Conservation (phyloP, 2,113 vertebrate genomes). For the Sceloporus undulatus region DNA sequence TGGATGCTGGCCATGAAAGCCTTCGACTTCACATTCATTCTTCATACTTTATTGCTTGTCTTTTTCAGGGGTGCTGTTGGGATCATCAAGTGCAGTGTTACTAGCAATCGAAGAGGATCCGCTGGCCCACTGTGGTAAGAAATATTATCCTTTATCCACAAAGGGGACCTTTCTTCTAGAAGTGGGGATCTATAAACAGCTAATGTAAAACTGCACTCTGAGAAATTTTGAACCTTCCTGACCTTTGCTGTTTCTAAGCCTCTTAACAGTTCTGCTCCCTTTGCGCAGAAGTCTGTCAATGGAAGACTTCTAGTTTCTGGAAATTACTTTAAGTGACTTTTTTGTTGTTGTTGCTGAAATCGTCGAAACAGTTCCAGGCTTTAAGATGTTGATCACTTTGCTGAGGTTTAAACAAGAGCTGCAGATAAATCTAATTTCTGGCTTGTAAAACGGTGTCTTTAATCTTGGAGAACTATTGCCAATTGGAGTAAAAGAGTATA, state of each 20-base stretch:
- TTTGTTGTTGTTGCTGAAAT: slow-evolving; percentile 8
- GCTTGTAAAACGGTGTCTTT: slow-evolving; percentile 21
- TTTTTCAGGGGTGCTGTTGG: slow-evolving; percentile 50
- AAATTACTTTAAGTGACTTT: slow-evolving; percentile 29
- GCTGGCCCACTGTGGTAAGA: slow-evolving; percentile 46
- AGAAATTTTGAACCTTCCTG: not conserved
- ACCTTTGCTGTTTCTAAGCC: slow-evolving; percentile 24
- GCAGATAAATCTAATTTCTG: not conserved
- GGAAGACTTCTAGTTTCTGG: slow-evolving; percentile 45
- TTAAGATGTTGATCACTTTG: slow-evolving; percentile 30
- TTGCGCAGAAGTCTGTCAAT: slow-evolving; percentile 24
- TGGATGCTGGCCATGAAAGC: too few relatives aligned
- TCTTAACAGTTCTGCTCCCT: slow-evolving; percentile 12
- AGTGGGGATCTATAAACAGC: too few relatives aligned
- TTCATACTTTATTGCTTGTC: slow-evolving; percentile 19
- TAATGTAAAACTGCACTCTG: not conserved
- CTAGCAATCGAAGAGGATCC: slow-evolving; percentile 24
- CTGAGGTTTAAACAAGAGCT: not conserved
- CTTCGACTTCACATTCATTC: not conserved
- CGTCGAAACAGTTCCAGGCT: not conserved
- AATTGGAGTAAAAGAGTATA: not conserved
- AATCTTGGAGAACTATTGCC: not conserved
- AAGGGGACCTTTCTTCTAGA: not conserved
- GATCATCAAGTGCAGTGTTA: slow-evolving; percentile 42
- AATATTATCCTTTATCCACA: not conserved